Evolutionary conservation across 2,113 vertebrate genomes (phyloP).

Genomic region (rat (Rattus norvegicus)): DNA sequence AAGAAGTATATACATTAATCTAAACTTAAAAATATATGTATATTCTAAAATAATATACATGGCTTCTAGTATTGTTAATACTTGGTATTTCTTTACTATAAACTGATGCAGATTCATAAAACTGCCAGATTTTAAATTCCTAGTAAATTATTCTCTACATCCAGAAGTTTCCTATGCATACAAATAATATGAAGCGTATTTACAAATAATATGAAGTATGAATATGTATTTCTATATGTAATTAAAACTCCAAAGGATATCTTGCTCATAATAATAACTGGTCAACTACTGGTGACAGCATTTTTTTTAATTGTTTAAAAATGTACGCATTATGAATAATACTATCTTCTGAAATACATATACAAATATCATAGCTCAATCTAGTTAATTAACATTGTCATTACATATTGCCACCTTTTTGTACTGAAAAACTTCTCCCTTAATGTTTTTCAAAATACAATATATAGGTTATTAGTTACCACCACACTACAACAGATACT

Average conservation of each 20-base stretch:
- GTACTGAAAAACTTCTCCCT: background rate
- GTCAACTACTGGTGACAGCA: background rate
- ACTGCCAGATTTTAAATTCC: slow-evolving; percentile 9
- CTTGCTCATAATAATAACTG: background rate
- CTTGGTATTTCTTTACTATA: background rate
- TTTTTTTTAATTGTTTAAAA: background rate
- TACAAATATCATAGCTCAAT: background rate
- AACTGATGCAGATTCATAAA: background rate
- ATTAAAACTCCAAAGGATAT: slow-evolving; percentile 37
- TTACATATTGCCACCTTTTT: background rate
- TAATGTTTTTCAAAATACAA: background rate
- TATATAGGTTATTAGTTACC: background rate
- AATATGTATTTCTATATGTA: background rate
- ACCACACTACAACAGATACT: background rate
- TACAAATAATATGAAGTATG: background rate
- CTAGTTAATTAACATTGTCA: background rate
- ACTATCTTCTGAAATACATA: background rate
- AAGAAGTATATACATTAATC: background rate
- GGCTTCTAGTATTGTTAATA: background rate
- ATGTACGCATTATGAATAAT: background rate
- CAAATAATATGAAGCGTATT: background rate
- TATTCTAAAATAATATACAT: slow-evolving; percentile 4
- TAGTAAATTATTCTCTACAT: background rate
- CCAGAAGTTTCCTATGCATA: background rate
- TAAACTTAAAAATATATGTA: background rate